A percentile compares a stretch with the other conserved stretches of the same genome.
Conservation (phyloP, 1,140 invertebrate genomes). For the Liolophura sinensis region DNA sequence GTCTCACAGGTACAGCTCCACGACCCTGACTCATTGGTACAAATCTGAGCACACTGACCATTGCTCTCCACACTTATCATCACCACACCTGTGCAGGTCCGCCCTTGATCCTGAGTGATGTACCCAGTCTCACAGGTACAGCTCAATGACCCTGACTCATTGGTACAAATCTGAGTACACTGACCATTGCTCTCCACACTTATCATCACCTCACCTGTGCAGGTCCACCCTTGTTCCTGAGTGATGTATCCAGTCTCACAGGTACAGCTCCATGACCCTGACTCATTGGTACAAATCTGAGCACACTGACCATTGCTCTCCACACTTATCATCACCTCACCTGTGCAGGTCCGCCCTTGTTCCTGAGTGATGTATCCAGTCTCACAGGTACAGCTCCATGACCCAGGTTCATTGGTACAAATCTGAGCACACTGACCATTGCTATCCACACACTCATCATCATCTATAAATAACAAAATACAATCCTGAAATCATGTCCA, state of each 20-base stretch:
- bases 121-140: conserved; percentile 32
- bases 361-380: conserved; percentile 65
- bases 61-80: too few species aligned
- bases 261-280: conserved; percentile 66
- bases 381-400: conserved; percentile 69
- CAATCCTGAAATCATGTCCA: neutral
- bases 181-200: too few species aligned
- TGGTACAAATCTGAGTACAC: too few species aligned
- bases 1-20: conserved; percentile 26
- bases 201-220: conserved; percentile 46
- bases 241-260: conserved; percentile 59
- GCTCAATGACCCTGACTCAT: conserved; percentile 27
- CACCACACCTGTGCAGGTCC: conserved; percentile 50
- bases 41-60: too few species aligned
- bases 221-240: too few species aligned
- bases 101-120: too few species aligned
- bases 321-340: conserved; percentile 55
- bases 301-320: conserved; percentile 57
- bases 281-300: conserved; percentile 67
- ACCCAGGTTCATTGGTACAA: conserved; percentile 68
- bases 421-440: conserved; percentile 58
- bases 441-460: conserved; percentile 52
- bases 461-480: conserved; percentile 28
- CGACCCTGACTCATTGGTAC: too few species aligned
- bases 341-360: conserved; percentile 64